Conservation (phyloP, 2,888 invertebrate species). For the Melikaiella ostensackeni region DNA sequence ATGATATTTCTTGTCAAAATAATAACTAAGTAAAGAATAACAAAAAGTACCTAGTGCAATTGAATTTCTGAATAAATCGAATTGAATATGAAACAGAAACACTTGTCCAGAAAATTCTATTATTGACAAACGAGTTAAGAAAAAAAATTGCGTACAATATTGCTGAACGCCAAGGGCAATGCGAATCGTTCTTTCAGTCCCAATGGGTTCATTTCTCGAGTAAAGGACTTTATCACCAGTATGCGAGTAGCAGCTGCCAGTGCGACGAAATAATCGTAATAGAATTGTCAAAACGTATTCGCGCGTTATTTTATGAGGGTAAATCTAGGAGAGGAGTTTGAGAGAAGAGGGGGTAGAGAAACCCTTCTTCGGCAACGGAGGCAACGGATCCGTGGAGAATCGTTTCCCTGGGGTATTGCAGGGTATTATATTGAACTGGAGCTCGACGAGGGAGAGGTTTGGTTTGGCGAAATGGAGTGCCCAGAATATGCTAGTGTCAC, state of each 20-base stretch:
- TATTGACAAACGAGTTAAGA: neutral
- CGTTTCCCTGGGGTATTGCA: slow-evolving; percentile 73
- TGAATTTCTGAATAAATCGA: slow-evolving; percentile 5
- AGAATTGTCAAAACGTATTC: slow-evolving; percentile 77
- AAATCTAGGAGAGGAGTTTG: slow-evolving; percentile 60
- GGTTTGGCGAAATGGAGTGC: slow-evolving; percentile 69
- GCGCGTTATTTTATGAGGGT: slow-evolving; percentile 75
- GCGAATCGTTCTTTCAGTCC: slow-evolving; percentile 25
- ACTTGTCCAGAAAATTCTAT: slow-evolving; percentile 1
- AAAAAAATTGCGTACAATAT: slow-evolving; percentile 14
- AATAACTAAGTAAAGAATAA: no score
- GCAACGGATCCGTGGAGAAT: slow-evolving; percentile 73
- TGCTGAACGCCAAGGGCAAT: neutral
- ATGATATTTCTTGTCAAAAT: no score
- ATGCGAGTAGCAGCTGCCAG: slow-evolving; percentile 68
- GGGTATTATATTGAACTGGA: slow-evolving; percentile 71
- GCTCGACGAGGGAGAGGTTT: slow-evolving; percentile 57
- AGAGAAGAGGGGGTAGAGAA: slow-evolving; percentile 57
- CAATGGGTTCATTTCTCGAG: slow-evolving; percentile 41
- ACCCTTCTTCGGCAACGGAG: slow-evolving; percentile 69
- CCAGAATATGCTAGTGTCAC: slow-evolving; percentile 70
- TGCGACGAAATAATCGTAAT: slow-evolving; percentile 75
- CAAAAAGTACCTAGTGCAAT: neutral
- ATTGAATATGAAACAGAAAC: neutral
- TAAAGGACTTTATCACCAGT: slow-evolving; percentile 43